A percentile compares a stretch with the other conserved stretches of the same genome.
Conservation (phyloP, 2,797 vertebrate species). For the Pelodytes ibericus region DNA sequence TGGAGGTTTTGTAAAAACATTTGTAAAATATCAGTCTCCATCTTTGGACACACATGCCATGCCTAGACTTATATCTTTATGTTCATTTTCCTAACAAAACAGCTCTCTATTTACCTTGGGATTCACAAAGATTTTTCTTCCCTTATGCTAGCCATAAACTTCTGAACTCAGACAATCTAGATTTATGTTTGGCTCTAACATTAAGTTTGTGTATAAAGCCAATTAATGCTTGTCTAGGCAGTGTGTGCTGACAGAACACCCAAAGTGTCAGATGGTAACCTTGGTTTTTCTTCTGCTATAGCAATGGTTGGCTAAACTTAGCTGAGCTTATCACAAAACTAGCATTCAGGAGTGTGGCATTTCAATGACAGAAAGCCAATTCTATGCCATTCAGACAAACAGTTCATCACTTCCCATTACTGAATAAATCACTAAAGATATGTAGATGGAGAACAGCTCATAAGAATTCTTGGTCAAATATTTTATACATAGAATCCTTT, state of each 20-base stretch:
- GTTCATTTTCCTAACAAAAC: conserved; percentile 33
- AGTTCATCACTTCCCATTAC: conserved; percentile 58
- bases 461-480: neutral
- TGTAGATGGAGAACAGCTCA: neutral
- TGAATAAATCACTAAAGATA: conserved; percentile 5
- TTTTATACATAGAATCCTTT: neutral
- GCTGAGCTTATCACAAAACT: conserved; percentile 62
- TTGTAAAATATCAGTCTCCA: conserved; percentile 25
- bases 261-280: conserved; percentile 62
- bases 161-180: conserved; percentile 15
- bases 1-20: conserved; percentile 46
- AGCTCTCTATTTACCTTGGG: conserved; percentile 37
- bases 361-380: conserved; percentile 63
- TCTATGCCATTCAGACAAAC: conserved; percentile 55
- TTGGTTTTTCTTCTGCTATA: conserved; percentile 54
- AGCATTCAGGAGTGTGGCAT: conserved; percentile 63
- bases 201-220: neutral
- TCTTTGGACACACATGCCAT: conserved; percentile 43
- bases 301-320: conserved; percentile 58
- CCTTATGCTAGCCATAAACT: conserved; percentile 37
- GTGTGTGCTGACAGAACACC: conserved; percentile 67
- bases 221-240: conserved; percentile 37
- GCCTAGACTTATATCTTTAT: conserved; percentile 15
- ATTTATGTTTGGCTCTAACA: conserved; percentile 33
- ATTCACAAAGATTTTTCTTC: conserved; percentile 21